Evolutionary conservation across 1,140 invertebrate genomes (phyloP), one percentile per base, ranked within the genome.

Genomic region (Aricia agestis): DNA sequence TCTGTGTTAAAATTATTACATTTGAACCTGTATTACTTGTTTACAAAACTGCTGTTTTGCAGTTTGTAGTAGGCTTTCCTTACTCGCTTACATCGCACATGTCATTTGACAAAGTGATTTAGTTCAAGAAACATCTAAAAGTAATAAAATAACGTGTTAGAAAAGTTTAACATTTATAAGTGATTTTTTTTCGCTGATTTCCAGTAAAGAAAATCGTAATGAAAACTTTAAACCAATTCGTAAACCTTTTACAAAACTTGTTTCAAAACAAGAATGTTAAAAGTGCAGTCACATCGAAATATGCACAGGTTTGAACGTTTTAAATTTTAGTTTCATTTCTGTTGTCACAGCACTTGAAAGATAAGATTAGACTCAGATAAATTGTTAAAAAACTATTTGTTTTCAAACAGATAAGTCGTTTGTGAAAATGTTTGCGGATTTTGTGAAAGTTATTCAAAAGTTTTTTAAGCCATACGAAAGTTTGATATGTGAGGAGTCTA

Each of bases 341-440:
- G 45, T 52, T 52, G 45, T 52, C 45, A 13, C 45, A 13, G 5
- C 11, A 52, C 45, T 52, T 15, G 45, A 52, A 42, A 52, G 45
- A 52, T 52, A 52, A 52, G 45, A 52, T 52, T 52, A 52, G 11
- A 52, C 11, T 52, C 13, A 15, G 10, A 15, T 52, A 52, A 52
- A 52, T 52, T 52, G 45, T 52, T 52, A 52, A 52, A 52, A 36
- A 52, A 52, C 13, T 52, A 4, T 52, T 52, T 52, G 45, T 52
- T 52, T 52, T 52, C 45, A 52, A 52, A 52, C 45, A 52, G 10
- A 11, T 15, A 52, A 52, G 45, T 52, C 45, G 45, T 52, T 52
- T 18, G 17, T n/a, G 25, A 63, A 63, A 63, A 63, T 63, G 17
- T 63, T 63, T 63, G 15, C 59, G 2, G 59, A 63, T 63, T 17